Evolutionary conservation across 2,113 vertebrate species (phyloP), one percentile per base, ranked within the genome.

Genomic region (Oreochromis niloticus): DNA sequence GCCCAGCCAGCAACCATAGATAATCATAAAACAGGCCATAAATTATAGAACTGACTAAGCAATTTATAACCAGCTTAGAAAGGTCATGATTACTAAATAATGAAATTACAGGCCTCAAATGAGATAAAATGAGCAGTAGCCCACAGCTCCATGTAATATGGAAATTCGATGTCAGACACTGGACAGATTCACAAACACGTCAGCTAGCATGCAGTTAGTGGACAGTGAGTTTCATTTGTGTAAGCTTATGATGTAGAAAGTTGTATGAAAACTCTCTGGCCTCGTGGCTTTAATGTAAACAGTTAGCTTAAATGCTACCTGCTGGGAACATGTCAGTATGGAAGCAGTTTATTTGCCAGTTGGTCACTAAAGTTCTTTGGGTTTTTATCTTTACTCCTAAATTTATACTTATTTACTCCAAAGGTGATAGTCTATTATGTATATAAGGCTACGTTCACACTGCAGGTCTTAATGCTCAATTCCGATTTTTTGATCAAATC

Each of bases 1-100:
- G 94, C 92, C 87, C 88, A 96, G 95, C 92, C 16, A 91, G 94
- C 39, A 81, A 88, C 93, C 79, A 95, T 90, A 92, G 88, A 92
- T n/a, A 90, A 90, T 50, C 5, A 82, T 93, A 93, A 88, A 83
- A 85, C 41, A 68, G 43, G 59, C 52, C 46, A 88, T 82, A 57
- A 82, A 89, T 75, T 75, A 24, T 63, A 46, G 75, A 79, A 81
- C 16, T 6, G 71, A 78, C 59, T 83, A 27, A 55, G 68, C 39
- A 87, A 68, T 90, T 82, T 19, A 85, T 56, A 75, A 56, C 56
- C 43, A 68, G 19, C 61, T 84, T 19, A 10, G 13, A 83, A 41
- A 68, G 56, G 16, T 83, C 24, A 82, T 87, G 85, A 84, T 81
- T 16, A 55, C 78, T 46, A 91, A 89, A 93, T 85, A 10, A 89